A percentile compares a stretch with the other conserved stretches of the same genome.
These are phyloP conservation scores for Macquaria australasica DNA, from an alignment of 2,113 vertebrate genomes.

Conservation along the genomic window DNA sequence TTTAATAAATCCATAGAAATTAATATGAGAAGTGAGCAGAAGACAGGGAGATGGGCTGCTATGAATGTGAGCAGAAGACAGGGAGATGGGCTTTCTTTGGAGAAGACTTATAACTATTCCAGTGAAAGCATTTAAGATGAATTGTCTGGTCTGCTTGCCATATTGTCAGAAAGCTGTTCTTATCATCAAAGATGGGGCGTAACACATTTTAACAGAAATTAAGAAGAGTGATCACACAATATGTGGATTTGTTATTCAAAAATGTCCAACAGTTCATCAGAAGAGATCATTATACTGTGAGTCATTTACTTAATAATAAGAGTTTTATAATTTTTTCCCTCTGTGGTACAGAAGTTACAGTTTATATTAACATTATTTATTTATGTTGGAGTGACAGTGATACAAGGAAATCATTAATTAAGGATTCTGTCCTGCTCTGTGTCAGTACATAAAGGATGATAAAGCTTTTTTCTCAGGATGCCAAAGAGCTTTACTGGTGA, in stretches of 20 bases:
- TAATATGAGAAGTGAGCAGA: neutral
- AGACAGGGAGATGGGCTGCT: slow-evolving; percentile 26
- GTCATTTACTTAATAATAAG: neutral
- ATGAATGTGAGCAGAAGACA: slow-evolving; percentile 5
- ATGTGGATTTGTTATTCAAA: slow-evolving; percentile 27
- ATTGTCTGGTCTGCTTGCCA: slow-evolving; percentile 15
- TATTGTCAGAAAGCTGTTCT: slow-evolving; percentile 23
- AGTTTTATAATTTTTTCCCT: neutral
- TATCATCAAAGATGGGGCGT: neutral
- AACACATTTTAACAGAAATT: slow-evolving; percentile 6
- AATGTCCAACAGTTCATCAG: slow-evolving; percentile 3
- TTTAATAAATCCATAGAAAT: no score
- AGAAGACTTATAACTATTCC: neutral
- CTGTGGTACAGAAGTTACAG: neutral
- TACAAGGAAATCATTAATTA: neutral
- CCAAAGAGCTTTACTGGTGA: neutral
- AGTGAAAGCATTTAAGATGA: neutral
- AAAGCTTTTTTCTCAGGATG: neutral
- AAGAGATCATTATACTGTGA: neutral
- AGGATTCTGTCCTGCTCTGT: neutral
- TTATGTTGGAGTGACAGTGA: neutral
- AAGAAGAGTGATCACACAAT: slow-evolving; percentile 29
- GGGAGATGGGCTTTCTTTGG: slow-evolving; percentile 14
- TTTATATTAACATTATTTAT: slow-evolving; percentile 15
- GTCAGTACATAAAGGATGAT: neutral